These are phyloP conservation scores for Verasper variegatus DNA, from an alignment of 2,113 vertebrate genomes.

Conservation along the genomic window DNA sequence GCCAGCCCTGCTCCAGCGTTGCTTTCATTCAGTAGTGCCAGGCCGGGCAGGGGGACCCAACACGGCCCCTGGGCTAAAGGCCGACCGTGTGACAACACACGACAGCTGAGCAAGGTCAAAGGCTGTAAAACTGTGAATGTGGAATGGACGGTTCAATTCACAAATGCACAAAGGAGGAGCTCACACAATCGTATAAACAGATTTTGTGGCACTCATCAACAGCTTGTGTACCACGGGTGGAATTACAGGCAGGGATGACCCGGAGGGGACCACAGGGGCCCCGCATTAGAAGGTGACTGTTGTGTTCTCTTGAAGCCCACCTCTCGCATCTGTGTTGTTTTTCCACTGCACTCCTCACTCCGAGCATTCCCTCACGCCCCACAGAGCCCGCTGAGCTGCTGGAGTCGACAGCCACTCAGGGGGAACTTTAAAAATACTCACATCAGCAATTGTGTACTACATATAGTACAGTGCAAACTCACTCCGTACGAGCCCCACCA, in stretches of 20 bases:
- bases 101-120: constrained; percentile 78
- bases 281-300: constrained; percentile 12
- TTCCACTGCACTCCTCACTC: constrained; percentile 47
- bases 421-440: constrained; percentile 77
- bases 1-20: constrained; percentile 5
- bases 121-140: constrained; percentile 22
- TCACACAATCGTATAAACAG: constrained; percentile 8
- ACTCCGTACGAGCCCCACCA: constrained; percentile 29
- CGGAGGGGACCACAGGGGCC: constrained; percentile 14
- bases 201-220: constrained; percentile 30
- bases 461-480: constrained; percentile 46
- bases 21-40: constrained; percentile 39
- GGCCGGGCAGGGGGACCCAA: constrained; percentile 2
- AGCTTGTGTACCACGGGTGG: constrained; percentile 18
- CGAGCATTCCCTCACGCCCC: constrained; percentile 66
- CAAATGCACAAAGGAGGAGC: constrained; percentile 2
- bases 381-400: constrained; percentile 60
- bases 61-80: constrained; percentile 30
- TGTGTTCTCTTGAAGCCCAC: constrained; percentile 20
- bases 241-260: constrained; percentile 43
- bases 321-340: constrained; percentile 50
- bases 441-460: constrained; percentile 68
- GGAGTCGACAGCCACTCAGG: constrained; percentile 72
- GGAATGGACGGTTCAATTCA: neutral
- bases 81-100: constrained; percentile 60